Percentiles rank a stretch among this genome's conserved stretches.
These are phyloP conservation scores for Antennarius striatus DNA, from an alignment of 2,113 vertebrate genomes.

Conservation along the genomic window DNA sequence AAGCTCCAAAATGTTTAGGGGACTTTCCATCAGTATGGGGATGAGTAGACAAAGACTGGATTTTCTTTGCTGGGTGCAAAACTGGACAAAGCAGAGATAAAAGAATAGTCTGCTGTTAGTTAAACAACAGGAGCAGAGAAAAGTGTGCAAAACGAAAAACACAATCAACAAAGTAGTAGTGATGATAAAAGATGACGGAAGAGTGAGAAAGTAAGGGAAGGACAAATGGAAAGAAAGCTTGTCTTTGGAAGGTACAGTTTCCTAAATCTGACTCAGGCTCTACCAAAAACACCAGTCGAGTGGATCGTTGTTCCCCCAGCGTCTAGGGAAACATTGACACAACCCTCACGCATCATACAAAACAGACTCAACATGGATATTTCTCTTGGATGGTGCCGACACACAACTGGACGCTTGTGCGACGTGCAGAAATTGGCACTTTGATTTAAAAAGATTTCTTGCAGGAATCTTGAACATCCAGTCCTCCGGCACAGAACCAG, in stretches of 20 bases:
- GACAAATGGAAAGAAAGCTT: neutral
- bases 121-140: no score
- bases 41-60: neutral
- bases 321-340: constrained; percentile 33
- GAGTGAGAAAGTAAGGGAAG: constrained; percentile 4
- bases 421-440: constrained; percentile 23
- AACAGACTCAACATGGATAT: constrained; percentile 26
- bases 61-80: neutral
- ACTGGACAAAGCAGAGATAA: neutral
- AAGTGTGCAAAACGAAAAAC: neutral
- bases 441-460: neutral
- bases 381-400: constrained; percentile 30
- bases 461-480: neutral
- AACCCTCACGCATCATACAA: constrained; percentile 37
- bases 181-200: constrained; percentile 6
- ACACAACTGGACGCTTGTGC: constrained; percentile 11
- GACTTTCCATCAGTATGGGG: no score
- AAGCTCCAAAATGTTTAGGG: neutral
- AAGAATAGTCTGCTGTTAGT: neutral
- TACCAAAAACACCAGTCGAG: constrained; percentile 43
- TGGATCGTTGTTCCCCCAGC: constrained; percentile 28
- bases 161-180: neutral
- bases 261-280: constrained; percentile 67
- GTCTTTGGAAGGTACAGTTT: constrained; percentile 40
- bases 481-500: constrained; percentile 13